Conservation (phyloP, 2,113 vertebrate species). For the Hemibagrus wyckioides region DNA sequence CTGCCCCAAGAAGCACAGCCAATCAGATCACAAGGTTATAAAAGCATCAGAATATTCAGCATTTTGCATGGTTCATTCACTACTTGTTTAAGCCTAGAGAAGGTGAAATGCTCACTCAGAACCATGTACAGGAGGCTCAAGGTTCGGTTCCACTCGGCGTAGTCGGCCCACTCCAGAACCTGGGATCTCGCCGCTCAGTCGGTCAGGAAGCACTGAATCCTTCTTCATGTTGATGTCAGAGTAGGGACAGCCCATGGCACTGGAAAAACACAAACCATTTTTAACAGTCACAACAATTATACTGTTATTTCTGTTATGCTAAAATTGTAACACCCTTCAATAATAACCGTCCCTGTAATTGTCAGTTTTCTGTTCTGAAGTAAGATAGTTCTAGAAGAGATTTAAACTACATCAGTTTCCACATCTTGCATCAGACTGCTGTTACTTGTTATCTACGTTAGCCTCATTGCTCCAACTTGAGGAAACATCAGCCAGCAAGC, state of each 20-base stretch:
- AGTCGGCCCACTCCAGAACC: constrained; percentile 67
- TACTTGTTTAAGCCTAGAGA: not conserved
- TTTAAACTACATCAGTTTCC: not conserved
- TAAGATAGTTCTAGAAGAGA: not conserved
- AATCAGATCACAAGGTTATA: not conserved
- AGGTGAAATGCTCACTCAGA: constrained; percentile 70
- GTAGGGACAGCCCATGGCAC: constrained; percentile 82
- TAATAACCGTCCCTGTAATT: not conserved
- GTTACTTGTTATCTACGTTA: not conserved
- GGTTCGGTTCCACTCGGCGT: constrained; percentile 70
- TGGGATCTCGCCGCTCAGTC: constrained; percentile 80
- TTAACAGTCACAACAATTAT: not conserved
- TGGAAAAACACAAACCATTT: constrained; percentile 48
- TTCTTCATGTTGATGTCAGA: constrained; percentile 84
- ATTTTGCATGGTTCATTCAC: too few relatives aligned
- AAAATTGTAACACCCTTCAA: not conserved
- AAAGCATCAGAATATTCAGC: not conserved
- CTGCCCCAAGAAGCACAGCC: not conserved
- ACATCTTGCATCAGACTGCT: not conserved
- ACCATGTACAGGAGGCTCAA: constrained; percentile 66
- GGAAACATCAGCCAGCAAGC: not conserved
- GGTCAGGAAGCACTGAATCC: constrained; percentile 80
- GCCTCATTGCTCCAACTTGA: not conserved
- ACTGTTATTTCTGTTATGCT: not conserved
- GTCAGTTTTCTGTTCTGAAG: not conserved